These are phyloP conservation scores for Tragelaphus scriptus DNA, from an alignment of 2,113 vertebrate species.

Conservation along the genomic window DNA sequence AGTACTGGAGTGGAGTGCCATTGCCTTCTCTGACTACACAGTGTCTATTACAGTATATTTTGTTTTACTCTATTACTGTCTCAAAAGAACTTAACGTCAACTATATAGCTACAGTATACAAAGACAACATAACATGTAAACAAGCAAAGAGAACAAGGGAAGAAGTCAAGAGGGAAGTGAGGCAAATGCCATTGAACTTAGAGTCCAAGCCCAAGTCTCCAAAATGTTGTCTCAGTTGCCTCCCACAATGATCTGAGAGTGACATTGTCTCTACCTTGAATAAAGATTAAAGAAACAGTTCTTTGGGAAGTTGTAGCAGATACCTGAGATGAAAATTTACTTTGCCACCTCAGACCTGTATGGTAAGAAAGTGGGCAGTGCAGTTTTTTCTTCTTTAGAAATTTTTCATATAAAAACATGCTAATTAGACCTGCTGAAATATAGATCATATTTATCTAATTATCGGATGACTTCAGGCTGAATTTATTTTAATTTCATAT, in stretches of 20 bases:
- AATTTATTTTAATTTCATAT: slow-evolving; percentile 41
- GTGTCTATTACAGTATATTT: background rate
- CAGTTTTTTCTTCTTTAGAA: background rate
- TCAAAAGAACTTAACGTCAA: background rate
- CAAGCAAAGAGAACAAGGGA: background rate
- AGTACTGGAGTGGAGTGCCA: too few species aligned
- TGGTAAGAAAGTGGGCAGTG: background rate
- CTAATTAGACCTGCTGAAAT: slow-evolving; percentile 31
- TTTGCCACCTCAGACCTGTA: background rate
- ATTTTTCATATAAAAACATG: background rate
- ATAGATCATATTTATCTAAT: slow-evolving; percentile 47
- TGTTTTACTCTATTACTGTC: background rate
- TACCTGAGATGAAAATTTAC: background rate
- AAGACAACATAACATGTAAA: background rate
- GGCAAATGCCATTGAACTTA: background rate
- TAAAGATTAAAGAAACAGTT: background rate
- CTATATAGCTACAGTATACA: background rate
- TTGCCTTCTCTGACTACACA: background rate
- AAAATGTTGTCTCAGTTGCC: background rate
- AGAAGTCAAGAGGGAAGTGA: background rate
- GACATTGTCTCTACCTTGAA: background rate
- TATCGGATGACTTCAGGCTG: slow-evolving; percentile 30
- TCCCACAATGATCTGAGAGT: background rate
- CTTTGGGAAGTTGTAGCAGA: background rate
- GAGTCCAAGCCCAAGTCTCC: background rate